Base-by-base conservation (phyloP, 2,113 vertebrate genomes). In the Verasper variegatus region DNA sequence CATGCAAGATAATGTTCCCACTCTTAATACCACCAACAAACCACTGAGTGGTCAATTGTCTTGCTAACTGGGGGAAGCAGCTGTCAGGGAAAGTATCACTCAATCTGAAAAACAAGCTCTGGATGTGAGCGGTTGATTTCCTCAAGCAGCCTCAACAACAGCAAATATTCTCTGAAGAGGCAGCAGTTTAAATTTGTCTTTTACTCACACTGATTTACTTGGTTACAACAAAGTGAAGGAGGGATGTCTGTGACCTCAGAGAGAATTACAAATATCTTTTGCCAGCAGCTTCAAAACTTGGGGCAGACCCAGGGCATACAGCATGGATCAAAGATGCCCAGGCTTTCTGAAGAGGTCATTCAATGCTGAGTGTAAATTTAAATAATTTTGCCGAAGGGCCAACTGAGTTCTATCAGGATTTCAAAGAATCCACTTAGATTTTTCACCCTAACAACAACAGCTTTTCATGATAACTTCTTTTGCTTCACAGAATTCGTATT, bases 341-440 rank as follows among this genome's bases (percentile, higher is more conserved):
- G 57, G 42, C 1, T 49, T 63, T 80, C 58, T 67, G 77, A 61
- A 68, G 52, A 59, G 56, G 80, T 59, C 59, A 55, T 74, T 67
- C 55, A 57, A 10, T 40, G 20, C 35, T 35, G n/a, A 57, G n/a
- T 60, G 20, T 40, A 49, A 35, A 73, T 64, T 56, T 14, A 20
- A 61, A 71, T 74, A 24, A 51, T 70, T 65, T 77, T 54, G 72
- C 80, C 68, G 66, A 13, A 1, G 66, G 80, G 80, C 61, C 51
- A 49, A 24, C 3, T 17, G 15, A 58, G 27, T 18, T 55, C 57
- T 20, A 24, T 63, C 18, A 21, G 14, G 20, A 54, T 9, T 17
- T 52, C 47, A 14, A 49, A 49, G 47, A 49, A 51, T 18, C 47
- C 40, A 42, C 40, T 42, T 42, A 42, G 12, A 42, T 42, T 42